Evolutionary conservation across 2,888 invertebrate genomes (phyloP).

Genomic region (Crossocerus cetratus): DNA sequence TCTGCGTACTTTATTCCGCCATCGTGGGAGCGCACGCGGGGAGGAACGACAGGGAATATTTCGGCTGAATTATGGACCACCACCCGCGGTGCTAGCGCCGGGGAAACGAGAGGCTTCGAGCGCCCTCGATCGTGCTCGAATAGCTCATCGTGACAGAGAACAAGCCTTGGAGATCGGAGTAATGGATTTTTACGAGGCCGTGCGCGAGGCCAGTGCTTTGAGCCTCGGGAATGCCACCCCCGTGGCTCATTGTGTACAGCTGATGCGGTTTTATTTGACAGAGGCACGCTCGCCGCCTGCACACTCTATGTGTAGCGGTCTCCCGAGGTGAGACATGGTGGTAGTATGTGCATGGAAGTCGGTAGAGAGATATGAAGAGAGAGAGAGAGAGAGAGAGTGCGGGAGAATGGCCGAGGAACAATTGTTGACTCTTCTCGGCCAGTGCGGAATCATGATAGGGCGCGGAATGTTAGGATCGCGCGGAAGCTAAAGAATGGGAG

Average conservation of each 20-base stretch:
- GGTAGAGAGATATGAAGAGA: neutral
- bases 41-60: conserved; percentile 73
- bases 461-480: neutral
- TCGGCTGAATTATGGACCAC: conserved; percentile 69
- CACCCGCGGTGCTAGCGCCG: conserved; percentile 46
- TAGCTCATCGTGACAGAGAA: conserved; percentile 46
- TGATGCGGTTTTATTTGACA: conserved; percentile 38
- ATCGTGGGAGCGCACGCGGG: conserved; percentile 19
- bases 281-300: no score
- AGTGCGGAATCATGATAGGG: no score
- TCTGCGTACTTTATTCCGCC: no score
- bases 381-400: no score
- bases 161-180: conserved; percentile 50
- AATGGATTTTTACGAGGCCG: conserved; percentile 58
- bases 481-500: neutral
- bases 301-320: no score
- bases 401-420: no score
- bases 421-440: no score
- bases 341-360: no score
- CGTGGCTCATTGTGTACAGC: conserved; percentile 30
- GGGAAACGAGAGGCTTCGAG: conserved; percentile 48
- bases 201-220: conserved; percentile 4
- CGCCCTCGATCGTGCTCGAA: conserved; percentile 49
- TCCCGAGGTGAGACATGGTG: neutral
- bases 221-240: conserved; percentile 15